Conservation (phyloP, 2,888 invertebrate species). For the Rhingia campestris region DNA sequence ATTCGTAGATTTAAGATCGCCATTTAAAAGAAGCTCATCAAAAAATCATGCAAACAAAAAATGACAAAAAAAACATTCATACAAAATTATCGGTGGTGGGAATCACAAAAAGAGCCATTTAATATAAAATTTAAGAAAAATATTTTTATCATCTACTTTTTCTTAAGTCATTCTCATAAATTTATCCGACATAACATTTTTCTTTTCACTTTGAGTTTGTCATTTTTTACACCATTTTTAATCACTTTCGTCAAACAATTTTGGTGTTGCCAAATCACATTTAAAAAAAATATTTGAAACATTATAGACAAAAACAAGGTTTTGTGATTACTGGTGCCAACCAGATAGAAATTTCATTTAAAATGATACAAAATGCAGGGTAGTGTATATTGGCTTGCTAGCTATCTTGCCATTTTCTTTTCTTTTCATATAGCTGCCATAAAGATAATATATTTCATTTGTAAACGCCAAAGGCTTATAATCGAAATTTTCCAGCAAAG, state of each 20-base stretch:
- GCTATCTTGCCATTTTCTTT: conserved; percentile 59
- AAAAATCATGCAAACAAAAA: conserved; percentile 22
- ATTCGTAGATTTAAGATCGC: conserved; percentile 3
- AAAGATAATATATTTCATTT: conserved; percentile 40
- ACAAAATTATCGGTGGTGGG: conserved; percentile 41
- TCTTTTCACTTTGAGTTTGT: conserved; percentile 10
- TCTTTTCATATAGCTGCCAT: conserved; percentile 56
- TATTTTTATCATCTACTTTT: conserved; percentile 14
- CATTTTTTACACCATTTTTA: conserved; percentile 16
- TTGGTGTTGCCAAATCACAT: conserved; percentile 31
- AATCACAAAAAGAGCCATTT: conserved; percentile 4
- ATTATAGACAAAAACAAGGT: conserved; percentile 49
- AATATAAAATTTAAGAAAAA: conserved; percentile 16
- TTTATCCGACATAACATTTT: background rate
- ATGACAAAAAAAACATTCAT: conserved; percentile 19
- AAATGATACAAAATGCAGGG: conserved; percentile 70
- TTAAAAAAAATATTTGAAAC: conserved; percentile 20
- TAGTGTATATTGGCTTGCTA: conserved; percentile 48
- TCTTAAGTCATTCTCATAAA: conserved; percentile 5
- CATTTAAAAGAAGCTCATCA: background rate
- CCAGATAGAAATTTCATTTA: conserved; percentile 76
- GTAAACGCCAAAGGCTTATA: conserved; percentile 64
- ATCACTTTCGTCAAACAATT: conserved; percentile 11
- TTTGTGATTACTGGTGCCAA: conserved; percentile 78
- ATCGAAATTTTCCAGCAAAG: conserved; percentile 48